Conservation (phyloP, 2,888 invertebrate species). For the Drosophila gaucha region DNA sequence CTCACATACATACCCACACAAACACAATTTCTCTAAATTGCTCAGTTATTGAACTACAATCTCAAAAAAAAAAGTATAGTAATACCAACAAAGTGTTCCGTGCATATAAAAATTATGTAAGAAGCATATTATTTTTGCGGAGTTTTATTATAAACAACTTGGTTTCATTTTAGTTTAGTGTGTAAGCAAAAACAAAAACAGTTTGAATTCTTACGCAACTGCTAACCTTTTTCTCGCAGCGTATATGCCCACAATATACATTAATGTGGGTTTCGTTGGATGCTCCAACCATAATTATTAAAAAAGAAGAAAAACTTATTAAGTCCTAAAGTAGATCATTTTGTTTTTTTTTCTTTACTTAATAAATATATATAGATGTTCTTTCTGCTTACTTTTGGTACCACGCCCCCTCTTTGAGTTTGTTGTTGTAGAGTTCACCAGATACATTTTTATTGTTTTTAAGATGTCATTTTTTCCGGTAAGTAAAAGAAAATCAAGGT, state of each 20-base stretch:
- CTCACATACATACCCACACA: slow-evolving; percentile 17
- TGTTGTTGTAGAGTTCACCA: slow-evolving; percentile 43
- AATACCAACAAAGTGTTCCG: slow-evolving; percentile 57
- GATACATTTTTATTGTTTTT: slow-evolving; percentile 55
- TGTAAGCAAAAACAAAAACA: slow-evolving; percentile 42
- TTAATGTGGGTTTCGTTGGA: slow-evolving; percentile 1
- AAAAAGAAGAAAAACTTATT: background rate
- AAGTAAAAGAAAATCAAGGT: slow-evolving; percentile 49
- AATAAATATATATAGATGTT: background rate
- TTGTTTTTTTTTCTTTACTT: background rate
- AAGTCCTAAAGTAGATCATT: background rate
- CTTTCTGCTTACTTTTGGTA: slow-evolving; percentile 4
- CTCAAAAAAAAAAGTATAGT: slow-evolving; percentile 29
- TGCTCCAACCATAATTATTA: too few relatives aligned
- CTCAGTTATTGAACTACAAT: slow-evolving; percentile 63
- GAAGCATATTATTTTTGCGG: slow-evolving; percentile 54
- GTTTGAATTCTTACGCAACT: slow-evolving; percentile 11
- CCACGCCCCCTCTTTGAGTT: slow-evolving; percentile 20
- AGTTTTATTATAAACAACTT: slow-evolving; percentile 52
- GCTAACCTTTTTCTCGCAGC: slow-evolving; percentile 29
- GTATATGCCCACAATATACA: slow-evolving; percentile 6
- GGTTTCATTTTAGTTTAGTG: slow-evolving; percentile 57
- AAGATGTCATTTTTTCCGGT: slow-evolving; percentile 61
- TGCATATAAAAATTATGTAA: slow-evolving; percentile 39
- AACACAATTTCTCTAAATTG: slow-evolving; percentile 40